Percentiles rank a stretch among this genome's conserved stretches.
Evolutionary conservation across 2,888 invertebrate species (phyloP).

Genomic region (Nemapogon koenigi): DNA sequence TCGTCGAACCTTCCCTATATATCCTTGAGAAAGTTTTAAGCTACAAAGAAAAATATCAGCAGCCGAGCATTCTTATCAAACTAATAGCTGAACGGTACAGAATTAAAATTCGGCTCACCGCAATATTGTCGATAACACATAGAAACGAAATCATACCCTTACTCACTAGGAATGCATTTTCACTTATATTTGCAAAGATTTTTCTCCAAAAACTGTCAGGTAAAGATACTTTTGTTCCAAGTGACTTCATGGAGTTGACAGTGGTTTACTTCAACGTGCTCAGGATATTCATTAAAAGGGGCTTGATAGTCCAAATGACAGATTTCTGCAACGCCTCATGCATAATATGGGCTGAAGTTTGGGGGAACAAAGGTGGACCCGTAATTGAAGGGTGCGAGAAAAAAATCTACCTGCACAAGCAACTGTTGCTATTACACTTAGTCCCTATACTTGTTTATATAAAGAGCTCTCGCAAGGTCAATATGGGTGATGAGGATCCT

Average conservation of each 20-base stretch:
- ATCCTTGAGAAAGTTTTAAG: conserved; percentile 63
- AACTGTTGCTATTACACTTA: conserved; percentile 67
- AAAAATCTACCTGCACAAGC: conserved; percentile 57
- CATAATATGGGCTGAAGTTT: conserved; percentile 32
- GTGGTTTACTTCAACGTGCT: conserved; percentile 39
- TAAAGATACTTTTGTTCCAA: conserved; percentile 31
- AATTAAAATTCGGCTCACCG: conserved; percentile 35
- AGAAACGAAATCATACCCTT: conserved; percentile 47
- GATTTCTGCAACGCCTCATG: conserved; percentile 41
- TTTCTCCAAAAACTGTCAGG: conserved; percentile 31
- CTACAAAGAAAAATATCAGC: conserved; percentile 45
- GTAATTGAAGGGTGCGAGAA: conserved; percentile 22
- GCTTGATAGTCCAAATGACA: conserved; percentile 29
- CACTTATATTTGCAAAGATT: conserved; percentile 41
- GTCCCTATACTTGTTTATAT: conserved; percentile 64
- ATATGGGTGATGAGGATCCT: conserved; percentile 37
- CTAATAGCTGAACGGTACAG: conserved; percentile 34
- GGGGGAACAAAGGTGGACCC: conserved; percentile 26
- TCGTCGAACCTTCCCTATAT: conserved; percentile 63
- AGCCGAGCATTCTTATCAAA: conserved; percentile 31
- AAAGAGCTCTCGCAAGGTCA: conserved; percentile 13
- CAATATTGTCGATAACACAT: conserved; percentile 43
- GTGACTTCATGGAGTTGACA: conserved; percentile 37
- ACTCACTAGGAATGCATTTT: conserved; percentile 52
- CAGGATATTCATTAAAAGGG: conserved; percentile 29